These are phyloP conservation scores for Pseudochromis fuscus DNA, from an alignment of 2,797 vertebrate genomes.

Conservation along the genomic window DNA sequence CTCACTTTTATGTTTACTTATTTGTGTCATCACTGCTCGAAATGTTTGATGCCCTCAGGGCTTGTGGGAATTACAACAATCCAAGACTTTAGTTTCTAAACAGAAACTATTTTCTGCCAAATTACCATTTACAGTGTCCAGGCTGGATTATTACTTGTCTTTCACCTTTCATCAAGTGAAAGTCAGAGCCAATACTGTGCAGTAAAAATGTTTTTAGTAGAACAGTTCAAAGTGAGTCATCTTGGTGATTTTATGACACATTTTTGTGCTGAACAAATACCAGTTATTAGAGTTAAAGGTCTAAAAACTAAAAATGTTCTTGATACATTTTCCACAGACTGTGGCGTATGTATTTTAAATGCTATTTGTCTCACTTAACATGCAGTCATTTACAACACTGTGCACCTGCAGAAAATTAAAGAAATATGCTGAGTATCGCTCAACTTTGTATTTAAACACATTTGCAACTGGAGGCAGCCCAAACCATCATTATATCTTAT, in stretches of 20 bases:
- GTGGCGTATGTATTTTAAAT: too few species aligned
- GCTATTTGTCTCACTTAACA: too few species aligned
- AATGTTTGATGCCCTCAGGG: conserved; percentile 19
- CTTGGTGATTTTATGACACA: too few species aligned
- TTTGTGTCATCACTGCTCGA: background rate
- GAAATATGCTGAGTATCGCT: background rate
- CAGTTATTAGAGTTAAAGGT: too few species aligned
- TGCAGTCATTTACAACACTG: background rate
- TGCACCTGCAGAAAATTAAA: background rate
- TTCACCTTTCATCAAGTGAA: background rate
- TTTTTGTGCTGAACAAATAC: too few species aligned
- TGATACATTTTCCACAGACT: too few species aligned
- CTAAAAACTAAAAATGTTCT: too few species aligned
- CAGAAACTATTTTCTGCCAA: background rate
- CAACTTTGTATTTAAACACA: conserved; percentile 15
- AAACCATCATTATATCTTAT: conserved; percentile 17
- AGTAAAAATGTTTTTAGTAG: background rate
- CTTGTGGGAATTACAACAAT: background rate
- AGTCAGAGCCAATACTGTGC: background rate
- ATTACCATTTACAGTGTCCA: background rate
- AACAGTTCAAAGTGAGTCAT: too few species aligned
- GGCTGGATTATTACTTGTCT: background rate
- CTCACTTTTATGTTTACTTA: conserved; percentile 11
- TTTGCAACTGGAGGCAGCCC: conserved; percentile 6
- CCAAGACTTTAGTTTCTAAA: background rate